Evolutionary conservation across 2,113 vertebrate genomes (phyloP), one percentile per base, ranked within the genome.

Genomic region (Steatornis caripensis): DNA sequence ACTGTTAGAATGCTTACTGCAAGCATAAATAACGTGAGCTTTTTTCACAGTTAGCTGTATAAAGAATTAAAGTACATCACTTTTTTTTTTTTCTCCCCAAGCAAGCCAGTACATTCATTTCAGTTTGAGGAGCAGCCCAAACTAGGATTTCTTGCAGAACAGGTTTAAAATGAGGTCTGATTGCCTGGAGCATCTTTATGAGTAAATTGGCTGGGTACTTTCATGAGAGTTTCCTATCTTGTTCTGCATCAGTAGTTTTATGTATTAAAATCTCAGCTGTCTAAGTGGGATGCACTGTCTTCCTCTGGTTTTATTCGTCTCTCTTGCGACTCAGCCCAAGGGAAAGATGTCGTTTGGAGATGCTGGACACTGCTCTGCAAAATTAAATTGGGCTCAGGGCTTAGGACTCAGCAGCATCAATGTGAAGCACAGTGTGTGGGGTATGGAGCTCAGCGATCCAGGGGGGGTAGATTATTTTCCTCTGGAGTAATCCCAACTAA

Each of bases 121-220:
- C 48, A 0, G 1, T 74, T 43, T 74, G 49, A 87, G 70, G 70
- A 93, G 81, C 41, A 76, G 66, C 94, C 84, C 54, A 76, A 94
- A 91, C 84, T 39, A 53, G 86, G 92, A 57, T 92, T 95, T 97
- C 94, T 90, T 89, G 95, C 77, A 82, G 77, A 97, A 83, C 94
- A 77, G 87, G 95, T 97, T 97, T 97, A 62, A 92, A 89, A 91
- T 85, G 37, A 82, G 30, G 61, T 85, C 49, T 87, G 57, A 68
- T 94, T 89, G 92, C 92, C 84, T 34, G 23, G 41, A 93, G 92
- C 83, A 93, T 96, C 96, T 83, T 78, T 76, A 82, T 61, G 49
- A 74, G 41, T 96, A 79, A 71, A 86, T 87, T 60, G 51, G 51
- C 32, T 60, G 86, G 78, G 77, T 68, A 53, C n/a, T 95, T 89